Evolutionary conservation across 2,797 vertebrate species (phyloP), one percentile per base, ranked within the genome.

Genomic region (Rhinatrema bivittatum): DNA sequence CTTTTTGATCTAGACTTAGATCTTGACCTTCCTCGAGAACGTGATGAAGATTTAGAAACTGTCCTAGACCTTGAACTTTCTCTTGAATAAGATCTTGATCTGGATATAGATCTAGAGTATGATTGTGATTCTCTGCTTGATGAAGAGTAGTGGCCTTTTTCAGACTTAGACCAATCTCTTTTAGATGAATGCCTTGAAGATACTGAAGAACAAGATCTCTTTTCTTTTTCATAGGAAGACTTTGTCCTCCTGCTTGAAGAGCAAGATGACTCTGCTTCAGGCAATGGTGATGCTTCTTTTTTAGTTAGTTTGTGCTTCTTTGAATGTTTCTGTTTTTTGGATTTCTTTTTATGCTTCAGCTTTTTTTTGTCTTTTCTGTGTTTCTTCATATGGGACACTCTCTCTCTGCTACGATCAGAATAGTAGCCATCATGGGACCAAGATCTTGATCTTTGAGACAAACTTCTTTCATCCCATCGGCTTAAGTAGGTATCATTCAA

Each of bases 341-440:
- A 66, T 56, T 94, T 97, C 65, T 94, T 98, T 73, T 93, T 98
- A 44, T 74, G 89, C 39, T 94, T 98, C 39, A 71, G 39, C 48
- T 91, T 98, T 63, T 92, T 94, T 58, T 91, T 93, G 31, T 86
- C 91, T 39, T 90, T 95, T 47, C 74, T 91, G 50, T 74, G 75
- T 32, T 64, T 82, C 46, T 55, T 85, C 41, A 50, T 79, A 31
- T 53, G 74, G 14, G 87, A 88, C 4, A 68, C 70, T 26, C 81
- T 79, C 32, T 76, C 67, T 3, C 80, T 85, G 55, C 81, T 88
- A 6, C 51, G 63, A 43, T 87, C 87, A 28, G 88, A 91, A 11
- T 84, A 84, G 44, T 41, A 84, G 11, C 79, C 79, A 0, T 86
- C 91, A 17, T 72, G 81, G 12, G 94, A 96, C 84, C 85, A 86